phyloP scores from a whole-genome alignment of 1,140 invertebrate genomes.

The Zaprionus nigranus region DNA sequence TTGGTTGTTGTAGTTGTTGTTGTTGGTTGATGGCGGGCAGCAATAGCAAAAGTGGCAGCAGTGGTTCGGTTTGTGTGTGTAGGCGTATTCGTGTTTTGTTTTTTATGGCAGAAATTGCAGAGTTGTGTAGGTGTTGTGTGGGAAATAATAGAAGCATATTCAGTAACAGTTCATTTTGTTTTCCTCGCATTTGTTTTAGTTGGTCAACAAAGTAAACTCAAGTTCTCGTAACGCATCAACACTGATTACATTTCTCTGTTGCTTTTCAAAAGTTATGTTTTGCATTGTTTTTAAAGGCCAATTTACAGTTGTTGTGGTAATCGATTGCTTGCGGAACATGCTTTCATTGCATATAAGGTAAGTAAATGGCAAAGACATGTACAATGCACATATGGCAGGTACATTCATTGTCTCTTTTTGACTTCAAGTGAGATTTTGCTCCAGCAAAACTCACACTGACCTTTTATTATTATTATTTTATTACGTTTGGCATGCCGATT shows the following conservation, averaged over 20 bases:
- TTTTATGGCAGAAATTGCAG: constrained; percentile 62
- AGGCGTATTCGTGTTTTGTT: constrained; percentile 37
- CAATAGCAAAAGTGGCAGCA: constrained; percentile 82
- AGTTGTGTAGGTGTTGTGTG: constrained; percentile 49
- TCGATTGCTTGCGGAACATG: constrained; percentile 36
- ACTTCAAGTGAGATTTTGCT: constrained; percentile 23
- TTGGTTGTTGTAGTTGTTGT: constrained; percentile 57
- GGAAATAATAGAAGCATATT: constrained; percentile 84
- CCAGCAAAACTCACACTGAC: background rate
- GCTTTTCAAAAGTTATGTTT: constrained; percentile 20
- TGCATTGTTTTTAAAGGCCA: constrained; percentile 53
- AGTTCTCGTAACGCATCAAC: constrained; percentile 66
- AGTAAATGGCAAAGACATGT: constrained; percentile 24
- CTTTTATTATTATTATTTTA: constrained; percentile 16
- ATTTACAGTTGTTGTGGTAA: constrained; percentile 48
- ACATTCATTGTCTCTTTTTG: background rate
- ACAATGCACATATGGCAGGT: background rate
- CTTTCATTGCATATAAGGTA: constrained; percentile 33
- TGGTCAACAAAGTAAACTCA: constrained; percentile 71
- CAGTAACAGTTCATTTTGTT: constrained; percentile 78
- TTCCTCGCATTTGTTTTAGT: constrained; percentile 59
- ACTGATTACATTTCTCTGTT: constrained; percentile 41
- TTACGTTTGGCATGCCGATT: constrained; percentile 58
- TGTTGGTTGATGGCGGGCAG: constrained; percentile 64
- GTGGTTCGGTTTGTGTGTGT: constrained; percentile 68